Conservation (phyloP, 1,140 invertebrate species). For the Maniola jurtina region DNA sequence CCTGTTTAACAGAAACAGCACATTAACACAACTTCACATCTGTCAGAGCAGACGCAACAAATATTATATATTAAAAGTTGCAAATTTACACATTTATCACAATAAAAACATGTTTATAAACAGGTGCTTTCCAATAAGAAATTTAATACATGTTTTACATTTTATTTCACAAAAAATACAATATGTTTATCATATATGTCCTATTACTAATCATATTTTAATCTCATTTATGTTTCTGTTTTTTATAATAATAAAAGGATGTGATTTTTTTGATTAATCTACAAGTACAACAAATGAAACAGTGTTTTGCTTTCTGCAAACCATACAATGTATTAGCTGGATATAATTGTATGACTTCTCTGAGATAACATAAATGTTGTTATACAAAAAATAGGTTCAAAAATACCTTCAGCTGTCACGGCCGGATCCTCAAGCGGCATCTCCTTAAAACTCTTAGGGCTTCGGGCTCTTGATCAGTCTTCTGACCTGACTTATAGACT, state of each 20-base stretch:
- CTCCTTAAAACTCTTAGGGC: constrained; percentile 73
- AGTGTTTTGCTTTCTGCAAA: background rate
- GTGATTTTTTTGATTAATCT: background rate
- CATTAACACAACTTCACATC: constrained; percentile 44
- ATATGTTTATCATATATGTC: background rate
- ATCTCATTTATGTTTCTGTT: background rate
- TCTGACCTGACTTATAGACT: constrained; percentile 79
- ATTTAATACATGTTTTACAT: no score
- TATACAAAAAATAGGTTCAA: constrained; percentile 75
- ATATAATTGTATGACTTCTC: constrained; percentile 25
- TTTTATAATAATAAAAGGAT: background rate
- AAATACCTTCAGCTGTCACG: constrained; percentile 76
- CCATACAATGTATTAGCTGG: background rate
- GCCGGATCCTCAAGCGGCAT: constrained; percentile 71
- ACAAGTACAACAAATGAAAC: background rate
- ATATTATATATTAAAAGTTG: background rate
- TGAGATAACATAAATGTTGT: constrained; percentile 53
- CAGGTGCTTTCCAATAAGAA: no score
- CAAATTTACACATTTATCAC: background rate
- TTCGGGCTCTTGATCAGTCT: constrained; percentile 76
- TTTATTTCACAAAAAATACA: background rate
- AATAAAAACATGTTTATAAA: background rate
- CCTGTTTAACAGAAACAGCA: constrained; percentile 83
- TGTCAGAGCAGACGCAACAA: background rate
- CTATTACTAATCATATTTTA: background rate